Percentiles rank a stretch among this genome's conserved stretches.
These are phyloP conservation scores for Leptinotarsa juncta DNA, from an alignment of 2,888 invertebrate genomes.

Conservation along the genomic window DNA sequence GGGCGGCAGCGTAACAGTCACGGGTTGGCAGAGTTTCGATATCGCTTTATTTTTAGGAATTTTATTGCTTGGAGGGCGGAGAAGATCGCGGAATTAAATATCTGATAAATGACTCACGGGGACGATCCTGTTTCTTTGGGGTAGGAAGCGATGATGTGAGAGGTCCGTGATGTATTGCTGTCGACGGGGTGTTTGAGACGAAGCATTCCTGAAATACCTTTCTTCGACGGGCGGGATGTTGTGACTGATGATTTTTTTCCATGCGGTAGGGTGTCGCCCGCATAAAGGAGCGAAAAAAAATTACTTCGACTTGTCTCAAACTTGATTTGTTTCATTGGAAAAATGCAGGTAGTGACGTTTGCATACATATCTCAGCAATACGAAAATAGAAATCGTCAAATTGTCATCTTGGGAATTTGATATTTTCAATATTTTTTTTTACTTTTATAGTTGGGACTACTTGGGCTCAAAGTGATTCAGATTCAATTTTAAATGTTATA, in stretches of 20 bases:
- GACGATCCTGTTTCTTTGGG: conserved; percentile 12
- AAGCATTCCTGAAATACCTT: conserved; percentile 8
- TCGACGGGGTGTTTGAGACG: conserved; percentile 9
- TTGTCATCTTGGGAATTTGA: no score
- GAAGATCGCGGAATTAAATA: conserved; percentile 27
- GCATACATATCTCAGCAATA: no score
- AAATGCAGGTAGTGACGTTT: not conserved
- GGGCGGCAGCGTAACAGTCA: conserved; percentile 41
- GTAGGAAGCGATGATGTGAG: conserved; percentile 5
- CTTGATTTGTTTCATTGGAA: not conserved
- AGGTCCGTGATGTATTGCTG: conserved; percentile 16
- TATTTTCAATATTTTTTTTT: no score
- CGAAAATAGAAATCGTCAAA: no score
- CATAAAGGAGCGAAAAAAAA: not conserved
- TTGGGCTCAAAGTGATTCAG: no score
- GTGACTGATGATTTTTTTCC: conserved; percentile 13
- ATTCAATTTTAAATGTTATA: no score
- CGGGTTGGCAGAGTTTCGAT: conserved; percentile 21
- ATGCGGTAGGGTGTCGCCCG: not conserved
- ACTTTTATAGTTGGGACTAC: no score
- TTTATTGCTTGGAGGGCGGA: conserved; percentile 27
- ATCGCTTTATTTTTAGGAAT: conserved; percentile 36
- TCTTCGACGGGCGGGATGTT: conserved; percentile 9
- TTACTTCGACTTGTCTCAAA: not conserved
- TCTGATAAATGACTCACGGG: conserved; percentile 34